A percentile compares a stretch with the other conserved stretches of the same genome.
Conservation (phyloP, 2,888 invertebrate species). For the Zhuqinia jingwanae region DNA sequence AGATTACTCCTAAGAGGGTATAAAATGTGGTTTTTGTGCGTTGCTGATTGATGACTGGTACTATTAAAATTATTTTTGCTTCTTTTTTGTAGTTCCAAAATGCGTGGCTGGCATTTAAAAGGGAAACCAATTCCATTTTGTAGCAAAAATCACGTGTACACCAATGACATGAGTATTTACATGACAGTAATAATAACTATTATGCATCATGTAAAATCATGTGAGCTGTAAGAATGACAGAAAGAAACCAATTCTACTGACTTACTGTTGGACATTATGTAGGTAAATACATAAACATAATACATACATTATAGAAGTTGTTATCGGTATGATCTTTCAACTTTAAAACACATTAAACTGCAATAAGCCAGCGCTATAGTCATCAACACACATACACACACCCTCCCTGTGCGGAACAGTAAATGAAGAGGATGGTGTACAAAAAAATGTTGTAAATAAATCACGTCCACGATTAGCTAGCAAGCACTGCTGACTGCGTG, state of each 20-base stretch:
- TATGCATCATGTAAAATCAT: constrained; percentile 17
- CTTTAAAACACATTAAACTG: too few species aligned
- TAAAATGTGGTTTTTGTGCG: constrained; percentile 9
- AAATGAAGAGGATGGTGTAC: constrained; percentile 15
- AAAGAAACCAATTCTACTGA: too few species aligned
- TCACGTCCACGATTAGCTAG: constrained; percentile 31
- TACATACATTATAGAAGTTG: too few species aligned
- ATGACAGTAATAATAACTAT: constrained; percentile 24
- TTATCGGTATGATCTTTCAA: too few species aligned
- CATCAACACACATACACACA: neutral
- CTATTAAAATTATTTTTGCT: constrained; percentile 40
- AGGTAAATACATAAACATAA: too few species aligned
- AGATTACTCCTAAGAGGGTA: too few species aligned
- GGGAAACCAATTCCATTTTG: constrained; percentile 39
- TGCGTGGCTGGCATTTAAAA: constrained; percentile 34
- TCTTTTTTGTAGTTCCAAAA: constrained; percentile 19
- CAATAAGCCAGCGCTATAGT: too few species aligned
- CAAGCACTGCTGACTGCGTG: too few species aligned
- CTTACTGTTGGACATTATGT: too few species aligned
- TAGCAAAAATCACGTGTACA: constrained; percentile 54
- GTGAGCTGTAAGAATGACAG: neutral
- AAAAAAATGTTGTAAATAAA: constrained; percentile 36
- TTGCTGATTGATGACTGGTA: constrained; percentile 21
- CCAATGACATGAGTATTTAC: constrained; percentile 45
- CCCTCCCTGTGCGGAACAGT: constrained; percentile 25